A percentile compares a stretch with the other conserved stretches of the same genome.
Evolutionary conservation across 2,797 vertebrate genomes (phyloP).

Genomic region (Paguma larvata): DNA sequence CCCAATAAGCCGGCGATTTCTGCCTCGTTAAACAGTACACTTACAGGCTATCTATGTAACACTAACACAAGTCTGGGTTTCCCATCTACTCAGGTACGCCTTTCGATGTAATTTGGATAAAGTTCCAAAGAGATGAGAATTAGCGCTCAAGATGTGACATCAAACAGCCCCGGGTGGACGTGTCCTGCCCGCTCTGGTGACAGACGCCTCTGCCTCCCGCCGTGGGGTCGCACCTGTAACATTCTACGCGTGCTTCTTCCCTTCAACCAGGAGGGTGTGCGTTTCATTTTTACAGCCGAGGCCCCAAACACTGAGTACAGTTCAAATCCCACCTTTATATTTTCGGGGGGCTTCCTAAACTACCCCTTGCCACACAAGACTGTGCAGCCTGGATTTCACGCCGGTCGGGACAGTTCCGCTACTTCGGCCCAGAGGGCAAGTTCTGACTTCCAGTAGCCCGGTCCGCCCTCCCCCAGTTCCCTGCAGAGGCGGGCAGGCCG

Average conservation of each 20-base stretch:
- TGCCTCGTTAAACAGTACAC: background rate
- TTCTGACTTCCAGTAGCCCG: background rate
- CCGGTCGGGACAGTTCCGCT: background rate
- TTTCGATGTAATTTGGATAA: background rate
- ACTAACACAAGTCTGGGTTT: background rate
- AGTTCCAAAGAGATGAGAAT: background rate
- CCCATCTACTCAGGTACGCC: background rate
- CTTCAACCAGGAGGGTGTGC: background rate
- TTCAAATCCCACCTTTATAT: background rate
- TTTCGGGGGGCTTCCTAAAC: background rate
- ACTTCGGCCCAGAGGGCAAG: background rate
- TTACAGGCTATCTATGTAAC: background rate
- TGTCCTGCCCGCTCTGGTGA: rapidly evolving
- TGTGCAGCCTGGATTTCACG: background rate
- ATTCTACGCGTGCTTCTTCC: background rate
- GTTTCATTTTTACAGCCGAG: background rate
- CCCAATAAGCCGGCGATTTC: background rate
- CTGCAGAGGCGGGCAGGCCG: background rate
- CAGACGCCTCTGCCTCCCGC: background rate
- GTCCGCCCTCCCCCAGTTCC: too few relatives aligned
- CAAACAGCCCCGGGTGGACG: background rate
- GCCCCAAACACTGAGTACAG: background rate
- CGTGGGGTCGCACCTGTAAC: background rate
- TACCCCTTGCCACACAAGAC: background rate
- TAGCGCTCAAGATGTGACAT: background rate